Conservation (phyloP, 2,888 invertebrate species). For the Pyralis farinalis region DNA sequence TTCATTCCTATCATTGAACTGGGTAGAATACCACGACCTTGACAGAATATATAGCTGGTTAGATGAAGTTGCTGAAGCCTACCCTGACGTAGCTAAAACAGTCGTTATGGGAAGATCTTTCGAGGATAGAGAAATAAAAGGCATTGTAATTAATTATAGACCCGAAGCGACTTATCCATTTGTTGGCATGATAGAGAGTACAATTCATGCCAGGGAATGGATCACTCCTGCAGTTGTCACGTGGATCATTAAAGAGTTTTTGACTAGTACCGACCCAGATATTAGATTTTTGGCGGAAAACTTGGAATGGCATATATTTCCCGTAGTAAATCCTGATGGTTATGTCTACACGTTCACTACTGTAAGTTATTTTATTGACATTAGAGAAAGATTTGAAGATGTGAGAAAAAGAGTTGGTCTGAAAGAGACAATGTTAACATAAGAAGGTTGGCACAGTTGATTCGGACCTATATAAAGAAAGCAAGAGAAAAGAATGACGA, state of each 20-base stretch:
- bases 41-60: slow-evolving; percentile 83
- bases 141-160: slow-evolving; percentile 66
- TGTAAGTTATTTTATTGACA: slow-evolving; percentile 78
- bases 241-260: slow-evolving; percentile 85
- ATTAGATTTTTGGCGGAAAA: slow-evolving; percentile 81
- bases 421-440: too few relatives aligned
- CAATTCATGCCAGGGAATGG: slow-evolving; percentile 89
- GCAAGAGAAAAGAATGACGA: too few relatives aligned
- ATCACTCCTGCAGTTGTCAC: slow-evolving; percentile 83
- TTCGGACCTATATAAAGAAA: too few relatives aligned
- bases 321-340: slow-evolving; percentile 88
- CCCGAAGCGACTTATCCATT: slow-evolving; percentile 53
- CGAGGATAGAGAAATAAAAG: slow-evolving; percentile 82
- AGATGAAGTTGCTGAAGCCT: slow-evolving; percentile 61
- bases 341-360: slow-evolving; percentile 83
- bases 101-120: slow-evolving; percentile 80
- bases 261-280: slow-evolving; percentile 78
- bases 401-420: too few relatives aligned
- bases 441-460: too few relatives aligned
- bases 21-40: slow-evolving; percentile 82
- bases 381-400: too few relatives aligned
- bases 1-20: slow-evolving; percentile 51
- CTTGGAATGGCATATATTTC: slow-evolving; percentile 89
- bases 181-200: slow-evolving; percentile 80
- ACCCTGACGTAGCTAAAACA: slow-evolving; percentile 71